Percentiles rank a stretch among this genome's conserved stretches.
These are phyloP conservation scores for Cyclophora punctaria DNA, from an alignment of 2,888 invertebrate genomes.

Conservation along the genomic window DNA sequence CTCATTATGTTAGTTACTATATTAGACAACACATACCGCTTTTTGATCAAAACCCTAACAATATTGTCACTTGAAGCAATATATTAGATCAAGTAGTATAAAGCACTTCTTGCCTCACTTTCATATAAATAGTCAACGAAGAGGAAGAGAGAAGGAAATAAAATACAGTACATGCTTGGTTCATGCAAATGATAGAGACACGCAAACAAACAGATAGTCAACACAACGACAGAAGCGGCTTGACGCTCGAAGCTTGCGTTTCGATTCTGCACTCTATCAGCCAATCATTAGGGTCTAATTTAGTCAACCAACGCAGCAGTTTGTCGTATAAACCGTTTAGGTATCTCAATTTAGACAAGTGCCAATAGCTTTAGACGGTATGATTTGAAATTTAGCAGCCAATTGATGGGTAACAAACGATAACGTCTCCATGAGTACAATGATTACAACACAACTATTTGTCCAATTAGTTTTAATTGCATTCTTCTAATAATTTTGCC, in stretches of 20 bases:
- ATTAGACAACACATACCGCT: slow-evolving; percentile 18
- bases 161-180: slow-evolving; percentile 63
- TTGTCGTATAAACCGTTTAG: slow-evolving; percentile 18
- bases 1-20: slow-evolving; percentile 18
- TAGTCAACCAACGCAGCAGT: slow-evolving; percentile 30
- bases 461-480: slow-evolving; percentile 40
- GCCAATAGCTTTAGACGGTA: slow-evolving; percentile 28
- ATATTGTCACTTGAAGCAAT: neutral
- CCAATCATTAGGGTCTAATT: slow-evolving; percentile 54
- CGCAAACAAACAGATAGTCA: slow-evolving; percentile 67
- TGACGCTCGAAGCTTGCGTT: slow-evolving; percentile 57
- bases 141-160: slow-evolving; percentile 52
- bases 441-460: slow-evolving; percentile 63
- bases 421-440: slow-evolving; percentile 40
- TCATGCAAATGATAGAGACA: slow-evolving; percentile 72
- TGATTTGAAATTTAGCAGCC: slow-evolving; percentile 46
- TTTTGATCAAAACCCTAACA: neutral
- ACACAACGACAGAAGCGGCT: slow-evolving; percentile 68
- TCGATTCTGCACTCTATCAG: slow-evolving; percentile 45
- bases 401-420: slow-evolving; percentile 50
- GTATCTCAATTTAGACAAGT: slow-evolving; percentile 24
- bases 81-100: slow-evolving; percentile 1
- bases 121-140: slow-evolving; percentile 41
- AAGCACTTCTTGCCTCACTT: slow-evolving; percentile 37
- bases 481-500: slow-evolving; percentile 70